A percentile compares a stretch with the other conserved stretches of the same genome.
These are phyloP conservation scores for Alethe castanea DNA, from an alignment of 2,113 vertebrate genomes.

Conservation along the genomic window DNA sequence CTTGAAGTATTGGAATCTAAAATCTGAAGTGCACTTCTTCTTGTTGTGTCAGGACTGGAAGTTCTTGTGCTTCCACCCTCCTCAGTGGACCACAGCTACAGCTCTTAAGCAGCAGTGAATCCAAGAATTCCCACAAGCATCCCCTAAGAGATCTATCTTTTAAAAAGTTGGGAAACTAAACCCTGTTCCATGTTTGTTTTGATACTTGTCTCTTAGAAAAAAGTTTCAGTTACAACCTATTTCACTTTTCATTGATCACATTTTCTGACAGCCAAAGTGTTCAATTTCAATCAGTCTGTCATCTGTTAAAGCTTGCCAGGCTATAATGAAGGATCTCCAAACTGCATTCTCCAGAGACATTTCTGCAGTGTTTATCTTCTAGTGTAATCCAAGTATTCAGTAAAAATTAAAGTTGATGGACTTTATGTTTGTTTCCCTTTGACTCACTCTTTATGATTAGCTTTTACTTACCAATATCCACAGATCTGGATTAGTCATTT, in stretches of 20 bases:
- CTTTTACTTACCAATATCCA: neutral
- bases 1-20: neutral
- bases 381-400: neutral
- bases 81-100: neutral
- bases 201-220: neutral
- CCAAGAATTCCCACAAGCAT: neutral
- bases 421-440: neutral
- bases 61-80: neutral
- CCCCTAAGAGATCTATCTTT: neutral
- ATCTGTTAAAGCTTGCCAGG: neutral
- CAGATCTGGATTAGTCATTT: neutral
- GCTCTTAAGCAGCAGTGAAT: neutral
- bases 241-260: neutral
- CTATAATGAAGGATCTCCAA: neutral
- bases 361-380: neutral
- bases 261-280: slow-evolving; percentile 13
- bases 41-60: neutral
- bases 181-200: neutral
- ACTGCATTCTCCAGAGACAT: neutral
- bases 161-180: neutral
- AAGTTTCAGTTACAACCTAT: neutral
- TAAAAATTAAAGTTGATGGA: neutral
- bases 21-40: neutral
- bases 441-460: neutral
- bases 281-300: neutral